Base-by-base conservation (phyloP, 2,888 invertebrate genomes). In the Drosophila borealis region DNA sequence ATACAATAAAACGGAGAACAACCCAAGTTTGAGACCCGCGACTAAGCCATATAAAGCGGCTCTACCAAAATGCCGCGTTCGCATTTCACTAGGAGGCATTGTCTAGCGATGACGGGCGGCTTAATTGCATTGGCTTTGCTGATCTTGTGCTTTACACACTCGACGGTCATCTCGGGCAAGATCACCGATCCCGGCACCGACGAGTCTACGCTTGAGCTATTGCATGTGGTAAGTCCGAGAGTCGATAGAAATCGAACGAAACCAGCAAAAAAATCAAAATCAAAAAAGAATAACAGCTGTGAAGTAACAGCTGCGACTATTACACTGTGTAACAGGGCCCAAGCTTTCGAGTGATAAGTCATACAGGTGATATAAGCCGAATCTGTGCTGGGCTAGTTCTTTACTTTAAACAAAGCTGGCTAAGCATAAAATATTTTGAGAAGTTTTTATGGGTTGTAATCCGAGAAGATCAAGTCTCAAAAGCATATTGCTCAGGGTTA, bases 201-300 rank as follows among this genome's bases (percentile, higher is more conserved):
- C 77, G 78, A 90, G 62, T 81, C 92, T 53, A 90, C 92, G 44
- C 81, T 91, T 55, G 89, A 91, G 73, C 81, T 92, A 65, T 66
- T 91, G 51, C 91, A 91, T 89, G 91, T 91, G 92, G 91, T 91
- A 88, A 92, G 91, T 89, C 41, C 37, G 17, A 45, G 33, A 44
- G 54, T n/a, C 74, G 54, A 45, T 34, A 17, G 34, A 48, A 29
- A 41, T 48, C 53, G 39, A 37, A 42, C 60, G 13, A 45, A 55
- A 25, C 33, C 19, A 53, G n/a, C 5, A 11, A 25, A 10, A 21
- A 37, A 34, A 11, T 1, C 50, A 33, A 46, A 17, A 21, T n/a
- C 19, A 21, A 49, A 29, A 14, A 11, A 25, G 14, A 14, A 19
- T 25, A 46, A 21, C 33, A 46, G 25, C 33, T 59, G 59, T 45